A percentile compares a stretch with the other conserved stretches of the same genome.
These are phyloP conservation scores for Leptopilina clavipes DNA, from an alignment of 1,140 invertebrate genomes.

Conservation along the genomic window DNA sequence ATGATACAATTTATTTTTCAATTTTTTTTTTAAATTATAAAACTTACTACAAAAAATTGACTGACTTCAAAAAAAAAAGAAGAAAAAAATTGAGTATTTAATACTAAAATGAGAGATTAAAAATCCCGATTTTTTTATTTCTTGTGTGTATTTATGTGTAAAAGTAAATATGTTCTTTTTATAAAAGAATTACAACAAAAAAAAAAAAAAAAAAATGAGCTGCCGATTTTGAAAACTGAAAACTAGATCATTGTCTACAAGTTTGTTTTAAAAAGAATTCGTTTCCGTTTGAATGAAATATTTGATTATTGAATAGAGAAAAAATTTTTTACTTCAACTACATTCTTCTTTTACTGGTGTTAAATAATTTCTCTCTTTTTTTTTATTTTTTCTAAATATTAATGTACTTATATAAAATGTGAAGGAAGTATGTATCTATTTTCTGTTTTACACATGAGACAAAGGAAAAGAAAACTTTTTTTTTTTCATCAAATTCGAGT, in stretches of 20 bases:
- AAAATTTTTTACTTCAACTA: background rate
- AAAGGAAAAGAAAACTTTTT: background rate
- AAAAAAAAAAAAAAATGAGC: background rate
- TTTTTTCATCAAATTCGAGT: background rate
- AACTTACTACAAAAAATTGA: constrained; percentile 3
- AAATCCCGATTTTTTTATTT: no score
- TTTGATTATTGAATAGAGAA: background rate
- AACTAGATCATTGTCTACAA: background rate
- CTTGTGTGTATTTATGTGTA: background rate
- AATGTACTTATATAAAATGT: background rate
- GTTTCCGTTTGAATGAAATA: background rate
- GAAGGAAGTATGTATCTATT: background rate
- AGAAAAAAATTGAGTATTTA: no score
- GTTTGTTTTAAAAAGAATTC: constrained; percentile 3
- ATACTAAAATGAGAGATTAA: no score
- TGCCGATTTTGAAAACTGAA: constrained; percentile 2
- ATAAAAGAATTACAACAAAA: background rate
- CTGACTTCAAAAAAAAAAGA: background rate
- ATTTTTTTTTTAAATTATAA: constrained; percentile 2
- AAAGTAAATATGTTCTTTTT: background rate
- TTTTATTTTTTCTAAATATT: background rate
- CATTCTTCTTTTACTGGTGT: background rate
- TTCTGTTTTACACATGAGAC: constrained; percentile 7
- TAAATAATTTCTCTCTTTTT: background rate
- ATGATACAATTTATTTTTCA: constrained; percentile 8